phyloP scores from a whole-genome alignment of 2,797 vertebrate genomes.

The Anas flavirostris region DNA sequence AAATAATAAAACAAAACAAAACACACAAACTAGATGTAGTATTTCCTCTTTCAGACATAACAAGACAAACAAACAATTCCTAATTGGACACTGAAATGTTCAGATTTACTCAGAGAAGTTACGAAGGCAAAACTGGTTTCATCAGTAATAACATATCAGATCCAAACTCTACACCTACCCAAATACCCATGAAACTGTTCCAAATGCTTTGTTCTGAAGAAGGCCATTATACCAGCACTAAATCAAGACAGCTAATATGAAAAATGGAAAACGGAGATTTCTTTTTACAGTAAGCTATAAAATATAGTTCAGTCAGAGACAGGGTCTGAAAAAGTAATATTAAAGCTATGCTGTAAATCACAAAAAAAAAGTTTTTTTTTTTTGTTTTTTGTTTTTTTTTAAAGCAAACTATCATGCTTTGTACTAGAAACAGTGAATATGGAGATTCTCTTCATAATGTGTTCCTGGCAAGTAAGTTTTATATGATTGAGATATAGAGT shows the following conservation, averaged over 20 bases:
- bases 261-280: constrained; percentile 54
- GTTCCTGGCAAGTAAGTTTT: background rate
- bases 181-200: constrained; percentile 63
- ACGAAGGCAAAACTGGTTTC: constrained; percentile 41
- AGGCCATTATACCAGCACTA: constrained; percentile 57
- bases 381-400: background rate
- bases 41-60: background rate
- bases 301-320: constrained; percentile 29
- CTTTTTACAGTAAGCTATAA: constrained; percentile 55
- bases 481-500: background rate
- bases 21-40: background rate
- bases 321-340: constrained; percentile 28
- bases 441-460: background rate
- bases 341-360: constrained; percentile 28
- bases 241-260: constrained; percentile 56
- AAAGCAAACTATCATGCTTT: background rate
- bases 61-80: background rate
- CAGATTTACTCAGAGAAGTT: constrained; percentile 15
- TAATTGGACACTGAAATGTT: background rate
- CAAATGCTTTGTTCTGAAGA: constrained; percentile 58
- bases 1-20: background rate
- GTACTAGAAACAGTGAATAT: background rate
- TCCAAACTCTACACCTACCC: constrained; percentile 51
- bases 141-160: constrained; percentile 42
- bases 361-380: background rate